phyloP scores from a whole-genome alignment of 2,113 vertebrate genomes.

The Rhea americana region DNA sequence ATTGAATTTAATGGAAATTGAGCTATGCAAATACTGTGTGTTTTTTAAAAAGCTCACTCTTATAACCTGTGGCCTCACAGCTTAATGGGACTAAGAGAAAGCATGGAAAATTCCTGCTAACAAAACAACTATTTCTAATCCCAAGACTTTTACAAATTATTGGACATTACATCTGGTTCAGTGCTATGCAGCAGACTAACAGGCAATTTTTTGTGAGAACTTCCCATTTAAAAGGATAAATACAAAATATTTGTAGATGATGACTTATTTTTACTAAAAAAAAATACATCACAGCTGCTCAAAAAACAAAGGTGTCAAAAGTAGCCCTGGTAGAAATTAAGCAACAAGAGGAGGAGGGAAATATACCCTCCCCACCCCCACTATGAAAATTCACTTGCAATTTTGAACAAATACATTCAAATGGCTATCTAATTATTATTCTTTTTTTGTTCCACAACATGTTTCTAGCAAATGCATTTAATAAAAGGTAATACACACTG shows the following conservation, averaged over 20 bases:
- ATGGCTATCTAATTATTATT: not conserved
- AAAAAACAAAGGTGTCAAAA: rapidly evolving
- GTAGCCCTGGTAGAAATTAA: not conserved
- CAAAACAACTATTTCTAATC: not conserved
- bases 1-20: not conserved
- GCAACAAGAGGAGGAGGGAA: not conserved
- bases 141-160: not conserved
- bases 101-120: not conserved
- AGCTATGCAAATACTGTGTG: not conserved
- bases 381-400: not conserved
- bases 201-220: not conserved
- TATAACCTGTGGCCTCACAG: not conserved
- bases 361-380: not conserved
- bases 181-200: not conserved
- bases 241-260: not conserved
- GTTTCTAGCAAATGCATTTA: not conserved
- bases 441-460: not conserved
- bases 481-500: not conserved
- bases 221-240: not conserved
- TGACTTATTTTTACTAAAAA: not conserved
- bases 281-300: not conserved
- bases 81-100: not conserved
- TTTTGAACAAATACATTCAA: not conserved
- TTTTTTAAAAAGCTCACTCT: not conserved
- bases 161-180: not conserved